Base-by-base conservation (phyloP, 1,140 invertebrate species). In the Caerostris extrusa region DNA sequence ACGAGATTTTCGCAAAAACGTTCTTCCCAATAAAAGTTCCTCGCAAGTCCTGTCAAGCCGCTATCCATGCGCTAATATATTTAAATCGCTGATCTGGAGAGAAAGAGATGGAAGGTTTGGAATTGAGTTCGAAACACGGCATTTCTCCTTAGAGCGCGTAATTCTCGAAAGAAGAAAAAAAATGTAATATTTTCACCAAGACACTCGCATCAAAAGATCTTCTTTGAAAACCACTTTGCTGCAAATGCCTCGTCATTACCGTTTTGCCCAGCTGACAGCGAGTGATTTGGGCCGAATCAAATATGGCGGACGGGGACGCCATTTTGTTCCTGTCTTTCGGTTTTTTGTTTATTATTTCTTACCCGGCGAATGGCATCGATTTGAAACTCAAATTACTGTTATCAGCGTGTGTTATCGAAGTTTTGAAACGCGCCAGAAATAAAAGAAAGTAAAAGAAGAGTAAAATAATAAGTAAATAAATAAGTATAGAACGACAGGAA, bases 161-260 rank as follows among this genome's bases (percentile, higher is more conserved):
- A 85, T 85, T 85, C 8, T 19, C 10, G 34, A 34, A 34, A 34
- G 61, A 10, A 64, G 61, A 10, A 64, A 64, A 64, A 64, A 55
- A 34, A 34, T 34, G 0, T 34, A 34, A 34, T 34, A 34, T 34
- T 34, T 34, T 34, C 34, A 34, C 34, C 34, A 34, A 1, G 34
- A 34, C 34, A 34, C 34, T 34, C 34, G 34, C 34, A 34, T 34
- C 34, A 0, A 34, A 34, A 34, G 34, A 12, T 34, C n/a, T n/a
- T 34, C 82, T 57, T 53, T n/a, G 7, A n/a, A 77, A 58, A n/a
- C 82, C n/a, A n/a, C 56, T 85, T 57, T 34, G 53, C 8, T 14
- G 50, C 8, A 58, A 85, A 85, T 85, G 56, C 82, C 57, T n/a
- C 56, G 82, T 85, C 82, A 85, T 85, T 85, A 85, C 19, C 82